Evolutionary conservation across 2,113 vertebrate genomes (phyloP).

Genomic region (Noturus placidus): DNA sequence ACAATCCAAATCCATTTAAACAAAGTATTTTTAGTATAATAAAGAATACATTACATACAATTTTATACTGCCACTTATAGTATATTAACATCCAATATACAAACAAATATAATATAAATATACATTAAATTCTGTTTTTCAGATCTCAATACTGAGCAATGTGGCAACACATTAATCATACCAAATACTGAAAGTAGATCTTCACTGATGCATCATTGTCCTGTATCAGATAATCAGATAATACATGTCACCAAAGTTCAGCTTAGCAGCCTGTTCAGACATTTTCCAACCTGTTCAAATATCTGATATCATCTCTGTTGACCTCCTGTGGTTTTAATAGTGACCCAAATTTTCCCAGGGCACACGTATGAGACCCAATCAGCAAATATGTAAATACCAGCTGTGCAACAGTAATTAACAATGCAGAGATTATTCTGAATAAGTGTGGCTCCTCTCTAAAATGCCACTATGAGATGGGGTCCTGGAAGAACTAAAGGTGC

Average conservation of each 20-base stretch:
- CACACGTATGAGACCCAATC: constrained; percentile 1
- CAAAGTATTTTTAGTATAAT: not conserved
- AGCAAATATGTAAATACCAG: constrained; percentile 11
- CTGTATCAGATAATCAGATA: not conserved
- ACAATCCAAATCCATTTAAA: not conserved
- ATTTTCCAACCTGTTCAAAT: not conserved
- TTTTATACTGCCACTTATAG: not conserved
- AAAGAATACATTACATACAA: not conserved
- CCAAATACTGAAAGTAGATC: not conserved
- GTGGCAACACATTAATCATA: not conserved
- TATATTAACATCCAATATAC: not conserved
- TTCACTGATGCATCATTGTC: constrained; percentile 1
- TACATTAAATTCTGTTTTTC: not conserved
- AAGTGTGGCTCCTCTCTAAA: not conserved
- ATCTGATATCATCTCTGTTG: not conserved
- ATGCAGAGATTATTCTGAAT: not conserved
- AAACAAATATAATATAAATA: not conserved
- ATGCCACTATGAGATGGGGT: not conserved
- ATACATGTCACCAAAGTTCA: not conserved
- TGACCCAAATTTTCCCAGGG: constrained; percentile 2
- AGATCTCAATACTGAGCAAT: not conserved
- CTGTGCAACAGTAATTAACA: constrained; percentile 5
- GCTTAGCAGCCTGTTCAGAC: not conserved
- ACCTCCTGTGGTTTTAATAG: not conserved
- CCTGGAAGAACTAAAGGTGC: not conserved